Evolutionary conservation across 2,113 vertebrate genomes (phyloP), one percentile per base, ranked within the genome.

Genomic region (Atlantisia rogersi): DNA sequence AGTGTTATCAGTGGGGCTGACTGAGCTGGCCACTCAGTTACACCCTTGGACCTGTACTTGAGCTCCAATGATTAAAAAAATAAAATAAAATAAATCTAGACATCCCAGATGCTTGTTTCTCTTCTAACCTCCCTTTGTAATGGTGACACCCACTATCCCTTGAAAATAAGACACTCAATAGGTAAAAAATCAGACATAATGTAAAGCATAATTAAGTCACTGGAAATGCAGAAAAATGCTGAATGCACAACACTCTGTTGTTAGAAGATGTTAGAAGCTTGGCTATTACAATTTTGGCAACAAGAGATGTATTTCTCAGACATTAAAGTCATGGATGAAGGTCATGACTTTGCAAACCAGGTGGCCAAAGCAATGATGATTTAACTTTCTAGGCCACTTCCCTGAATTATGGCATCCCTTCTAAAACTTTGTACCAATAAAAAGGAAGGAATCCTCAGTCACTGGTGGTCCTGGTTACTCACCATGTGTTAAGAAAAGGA

Each of bases 241-340:
- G 2, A 37, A 85, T 0, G 0, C 15, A n/a, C 7, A 78, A 71
- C 28, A 7, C 28, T 59, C 52, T 52, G 13, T 48, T 48, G 46
- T 22, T 0, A 0, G 77, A 46, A 15, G 10, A 46, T 29, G 1
- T 52, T 39, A 77, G 29, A 71, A 73, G 12, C 44, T 35, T 15
- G 35, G 12, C 18, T 59, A 58, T 26, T 52, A 32, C 28, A 56
- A 15, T 77, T 46, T 86, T 28, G 55, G 44, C 28, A 55, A 22
- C 9, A 50, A 40, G 17, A 82, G 44, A 32, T 8, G 8, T 19
- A 58, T 63, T 77, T 73, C 20, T 80, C 50, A 39, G 18, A 28
- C 44, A 17, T 69, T 53, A 65, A 29, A 28, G n/a, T 58, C 29
- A 35, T 7, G 12, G 52, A 5, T 53, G 70, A 82, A 79, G 32